phyloP scores from a whole-genome alignment of 1,140 invertebrate genomes.

The Danaus melanippus region DNA sequence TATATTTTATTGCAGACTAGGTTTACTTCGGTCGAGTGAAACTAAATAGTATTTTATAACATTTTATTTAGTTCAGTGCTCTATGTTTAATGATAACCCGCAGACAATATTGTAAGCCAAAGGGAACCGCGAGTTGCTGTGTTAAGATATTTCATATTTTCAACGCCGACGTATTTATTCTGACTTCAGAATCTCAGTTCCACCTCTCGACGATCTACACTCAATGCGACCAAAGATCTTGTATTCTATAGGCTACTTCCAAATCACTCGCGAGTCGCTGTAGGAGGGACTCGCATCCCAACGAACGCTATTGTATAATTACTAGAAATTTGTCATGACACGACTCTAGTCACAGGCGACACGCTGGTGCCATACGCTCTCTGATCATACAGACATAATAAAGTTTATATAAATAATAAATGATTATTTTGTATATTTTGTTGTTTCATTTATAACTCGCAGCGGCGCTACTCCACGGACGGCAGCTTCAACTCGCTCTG shows the following conservation, averaged over 20 bases:
- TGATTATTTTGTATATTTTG: slow-evolving; percentile 40
- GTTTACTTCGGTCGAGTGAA: too few species aligned
- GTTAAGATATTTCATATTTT: slow-evolving; percentile 30
- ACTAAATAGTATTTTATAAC: too few species aligned
- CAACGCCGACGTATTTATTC: slow-evolving; percentile 8
- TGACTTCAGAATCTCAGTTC: slow-evolving; percentile 16
- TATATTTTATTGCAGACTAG: too few species aligned
- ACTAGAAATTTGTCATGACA: slow-evolving; percentile 27
- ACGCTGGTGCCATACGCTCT: slow-evolving; percentile 48
- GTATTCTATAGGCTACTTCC: too few species aligned
- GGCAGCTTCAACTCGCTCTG: slow-evolving; percentile 22
- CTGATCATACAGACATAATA: slow-evolving; percentile 27
- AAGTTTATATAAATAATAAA: slow-evolving; percentile 36
- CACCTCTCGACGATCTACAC: slow-evolving; percentile 40
- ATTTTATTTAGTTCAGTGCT: not conserved
- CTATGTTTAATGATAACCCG: slow-evolving; percentile 4
- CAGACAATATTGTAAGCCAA: slow-evolving; percentile 54
- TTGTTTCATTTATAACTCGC: slow-evolving; percentile 40
- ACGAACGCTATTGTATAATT: slow-evolving; percentile 21
- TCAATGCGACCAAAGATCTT: slow-evolving; percentile 55
- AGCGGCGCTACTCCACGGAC: slow-evolving; percentile 19
- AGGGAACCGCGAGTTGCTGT: slow-evolving; percentile 46
- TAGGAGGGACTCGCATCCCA: slow-evolving; percentile 10
- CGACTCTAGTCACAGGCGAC: slow-evolving; percentile 47
- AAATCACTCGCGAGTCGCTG: too few species aligned